Evolutionary conservation across 2,797 vertebrate genomes (phyloP), one percentile per base, ranked within the genome.

Genomic region (Phalloptychus januarius): DNA sequence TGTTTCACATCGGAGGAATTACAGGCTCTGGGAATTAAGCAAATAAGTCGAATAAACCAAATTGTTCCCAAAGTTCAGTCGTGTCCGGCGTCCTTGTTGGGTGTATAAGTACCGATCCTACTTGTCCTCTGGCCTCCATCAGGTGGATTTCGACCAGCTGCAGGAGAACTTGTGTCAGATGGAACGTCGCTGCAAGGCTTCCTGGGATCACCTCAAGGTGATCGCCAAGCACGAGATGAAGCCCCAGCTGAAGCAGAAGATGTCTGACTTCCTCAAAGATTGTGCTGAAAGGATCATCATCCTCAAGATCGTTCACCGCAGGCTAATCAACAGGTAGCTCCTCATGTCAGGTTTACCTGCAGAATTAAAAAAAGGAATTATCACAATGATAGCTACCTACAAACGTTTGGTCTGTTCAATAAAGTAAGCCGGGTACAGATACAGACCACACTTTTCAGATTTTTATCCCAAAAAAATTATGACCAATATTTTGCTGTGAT

Each of bases 161-260:
- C 97, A 97, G 91, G 97, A 99, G 92, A 99, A 96, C 91, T 91
- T 99, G 88, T 94, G 93, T 92, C 97, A 97, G 94, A 96, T 99
- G 96, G 98, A 99, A 89, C 96, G 95, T 74, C 95, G 97, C 77
- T 98, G 98, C 96, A 98, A 97, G 94, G 97, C 97, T 80, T 99
- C 97, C 1, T 99, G 98, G 98, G 98, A 99, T 92, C 97, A 98
- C 86, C 95, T 99, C 79, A 99, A 99, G 91, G 95, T 97, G 61
- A 97, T 99, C 72, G 97, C 97, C 82, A 98, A 98, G 90, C 97
- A 99, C 50, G 98, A 99, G 94, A 98, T 98, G 96, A 98, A 97
- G 87, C 94, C 97, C 58, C 93, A 91, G 82, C 94, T 98, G 77
- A 98, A 98, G 86, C 97, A 98, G 91, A 97, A 97, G 90, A 98